Conservation (phyloP, 2,113 vertebrate species). For the Hypocryptadius cinnamomeus region DNA sequence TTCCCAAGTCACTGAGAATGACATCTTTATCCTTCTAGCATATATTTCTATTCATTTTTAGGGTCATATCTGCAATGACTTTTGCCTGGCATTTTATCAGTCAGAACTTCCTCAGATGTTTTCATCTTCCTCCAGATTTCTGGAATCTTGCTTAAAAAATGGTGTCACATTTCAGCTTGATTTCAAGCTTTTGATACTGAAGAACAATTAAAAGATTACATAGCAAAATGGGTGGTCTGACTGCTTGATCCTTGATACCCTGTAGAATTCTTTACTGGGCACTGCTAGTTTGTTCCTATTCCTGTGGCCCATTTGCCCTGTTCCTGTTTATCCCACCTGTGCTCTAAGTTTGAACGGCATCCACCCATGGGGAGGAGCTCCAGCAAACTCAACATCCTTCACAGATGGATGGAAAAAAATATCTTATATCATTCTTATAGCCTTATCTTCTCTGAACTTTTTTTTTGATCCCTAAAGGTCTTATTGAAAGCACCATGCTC, state of each 20-base stretch:
- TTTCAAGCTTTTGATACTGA: background rate
- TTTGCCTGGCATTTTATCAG: background rate
- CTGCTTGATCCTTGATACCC: background rate
- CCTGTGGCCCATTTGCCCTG: background rate
- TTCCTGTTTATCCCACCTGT: background rate
- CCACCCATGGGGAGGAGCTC: background rate
- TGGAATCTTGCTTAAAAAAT: background rate
- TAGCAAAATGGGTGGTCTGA: background rate
- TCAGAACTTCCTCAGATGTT: background rate
- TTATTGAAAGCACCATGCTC: background rate
- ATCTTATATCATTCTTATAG: background rate
- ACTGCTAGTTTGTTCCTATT: background rate
- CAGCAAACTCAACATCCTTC: background rate
- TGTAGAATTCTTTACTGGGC: background rate
- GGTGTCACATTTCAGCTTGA: background rate
- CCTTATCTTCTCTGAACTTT: background rate
- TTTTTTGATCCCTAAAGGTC: background rate
- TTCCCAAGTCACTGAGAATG: background rate
- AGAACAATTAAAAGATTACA: background rate
- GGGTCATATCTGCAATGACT: background rate
- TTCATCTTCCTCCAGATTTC: background rate
- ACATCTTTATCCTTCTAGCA: accelerated
- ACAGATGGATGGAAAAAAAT: background rate
- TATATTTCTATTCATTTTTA: background rate
- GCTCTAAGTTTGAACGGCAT: accelerated